phyloP scores from a whole-genome alignment of 2,113 vertebrate species.

The Nycticryphes semicollaris region DNA sequence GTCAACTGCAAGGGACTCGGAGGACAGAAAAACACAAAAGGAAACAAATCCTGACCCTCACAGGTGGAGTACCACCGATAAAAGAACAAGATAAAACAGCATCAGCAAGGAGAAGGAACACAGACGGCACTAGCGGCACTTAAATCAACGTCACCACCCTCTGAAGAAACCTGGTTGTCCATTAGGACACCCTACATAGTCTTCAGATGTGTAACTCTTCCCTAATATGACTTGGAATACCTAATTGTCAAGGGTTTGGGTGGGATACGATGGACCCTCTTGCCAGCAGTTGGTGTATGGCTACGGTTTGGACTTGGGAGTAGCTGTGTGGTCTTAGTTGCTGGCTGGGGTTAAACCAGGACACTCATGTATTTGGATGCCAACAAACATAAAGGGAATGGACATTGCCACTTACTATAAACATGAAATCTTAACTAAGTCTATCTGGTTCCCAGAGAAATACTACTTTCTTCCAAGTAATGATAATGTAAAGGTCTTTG shows the following conservation, averaged over 20 bases:
- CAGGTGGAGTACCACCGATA: not conserved
- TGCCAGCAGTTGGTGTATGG: not conserved
- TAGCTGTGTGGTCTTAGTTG: not conserved
- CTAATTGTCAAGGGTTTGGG: not conserved
- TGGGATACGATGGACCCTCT: not conserved
- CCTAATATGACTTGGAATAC: not conserved
- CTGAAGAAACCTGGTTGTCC: not conserved
- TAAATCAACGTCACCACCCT: not conserved
- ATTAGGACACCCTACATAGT: accelerated
- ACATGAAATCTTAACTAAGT: not conserved
- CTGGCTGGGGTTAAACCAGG: not conserved
- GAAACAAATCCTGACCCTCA: not conserved
- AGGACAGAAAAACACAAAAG: not conserved
- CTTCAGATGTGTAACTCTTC: not conserved
- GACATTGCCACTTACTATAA: not conserved
- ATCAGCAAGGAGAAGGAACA: not conserved
- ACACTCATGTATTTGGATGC: not conserved
- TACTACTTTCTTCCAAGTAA: not conserved
- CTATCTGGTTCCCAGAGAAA: not conserved
- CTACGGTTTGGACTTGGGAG: not conserved
- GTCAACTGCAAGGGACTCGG: not conserved
- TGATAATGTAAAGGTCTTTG: not conserved
- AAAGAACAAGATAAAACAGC: not conserved
- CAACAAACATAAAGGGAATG: not conserved
- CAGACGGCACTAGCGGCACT: not conserved